Evolutionary conservation across 2,888 invertebrate species (phyloP).

Genomic region (Cosmorhoe ocellata): DNA sequence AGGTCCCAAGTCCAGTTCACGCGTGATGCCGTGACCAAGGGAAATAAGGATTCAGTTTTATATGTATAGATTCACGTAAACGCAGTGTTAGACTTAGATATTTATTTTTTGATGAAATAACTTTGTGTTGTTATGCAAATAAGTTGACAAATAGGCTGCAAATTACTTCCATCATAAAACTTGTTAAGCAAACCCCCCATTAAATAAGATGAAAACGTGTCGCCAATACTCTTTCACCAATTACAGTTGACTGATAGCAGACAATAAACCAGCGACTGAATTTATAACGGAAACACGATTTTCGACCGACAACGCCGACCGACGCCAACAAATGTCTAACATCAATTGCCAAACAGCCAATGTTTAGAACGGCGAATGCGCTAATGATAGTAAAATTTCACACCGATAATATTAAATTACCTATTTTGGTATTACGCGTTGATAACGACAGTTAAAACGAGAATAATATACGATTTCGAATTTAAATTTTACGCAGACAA

Average conservation of each 20-base stretch:
- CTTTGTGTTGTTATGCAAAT: not conserved
- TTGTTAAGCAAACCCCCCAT: not conserved
- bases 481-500: not conserved
- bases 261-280: constrained; percentile 54
- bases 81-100: no score
- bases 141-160: not conserved
- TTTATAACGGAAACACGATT: constrained; percentile 46
- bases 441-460: constrained; percentile 1
- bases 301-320: constrained; percentile 48
- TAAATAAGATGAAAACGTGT: constrained; percentile 40
- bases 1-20: no score
- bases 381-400: constrained; percentile 44
- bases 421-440: constrained; percentile 19
- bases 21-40: no score
- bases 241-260: constrained; percentile 50
- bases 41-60: no score
- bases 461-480: no score
- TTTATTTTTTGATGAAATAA: no score
- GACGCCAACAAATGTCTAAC: constrained; percentile 58
- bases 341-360: constrained; percentile 53
- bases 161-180: not conserved
- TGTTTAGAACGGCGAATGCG: constrained; percentile 37
- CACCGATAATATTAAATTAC: constrained; percentile 21
- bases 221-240: constrained; percentile 48
- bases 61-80: no score